Percentiles rank a stretch among this genome's conserved stretches.
These are phyloP conservation scores for Dromococcyx pavoninus DNA, from an alignment of 2,797 vertebrate species.

Conservation along the genomic window DNA sequence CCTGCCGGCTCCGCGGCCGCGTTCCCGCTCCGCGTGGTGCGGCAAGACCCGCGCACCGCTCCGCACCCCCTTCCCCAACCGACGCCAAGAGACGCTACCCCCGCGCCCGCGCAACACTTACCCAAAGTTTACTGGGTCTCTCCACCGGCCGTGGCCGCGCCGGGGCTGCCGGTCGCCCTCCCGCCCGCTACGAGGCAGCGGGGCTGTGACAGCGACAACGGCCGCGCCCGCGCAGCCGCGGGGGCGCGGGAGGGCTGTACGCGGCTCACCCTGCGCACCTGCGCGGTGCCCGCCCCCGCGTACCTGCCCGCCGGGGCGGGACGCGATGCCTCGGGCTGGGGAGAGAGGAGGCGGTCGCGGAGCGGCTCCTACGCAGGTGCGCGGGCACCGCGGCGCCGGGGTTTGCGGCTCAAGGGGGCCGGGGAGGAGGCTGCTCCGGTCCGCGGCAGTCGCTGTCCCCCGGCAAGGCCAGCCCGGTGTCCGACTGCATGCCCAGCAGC, in stretches of 20 bases:
- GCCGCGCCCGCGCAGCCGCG: neutral
- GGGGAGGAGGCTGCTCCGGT: neutral
- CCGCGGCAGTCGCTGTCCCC: neutral
- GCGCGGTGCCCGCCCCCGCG: neutral
- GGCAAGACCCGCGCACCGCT: neutral
- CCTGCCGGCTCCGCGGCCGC: neutral
- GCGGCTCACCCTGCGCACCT: neutral
- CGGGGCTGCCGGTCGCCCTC: neutral
- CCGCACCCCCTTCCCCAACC: neutral
- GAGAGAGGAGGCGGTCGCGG: neutral
- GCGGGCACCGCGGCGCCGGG: neutral
- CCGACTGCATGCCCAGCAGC: neutral
- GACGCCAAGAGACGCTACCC: neutral
- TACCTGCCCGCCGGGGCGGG: neutral
- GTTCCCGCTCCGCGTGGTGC: neutral
- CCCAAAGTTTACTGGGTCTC: neutral
- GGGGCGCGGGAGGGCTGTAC: neutral
- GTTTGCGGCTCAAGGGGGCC: accelerated
- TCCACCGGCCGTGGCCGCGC: neutral
- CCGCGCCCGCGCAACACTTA: neutral
- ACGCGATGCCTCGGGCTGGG: neutral
- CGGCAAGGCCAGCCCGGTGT: neutral
- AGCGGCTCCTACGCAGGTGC: slow-evolving; percentile 9
- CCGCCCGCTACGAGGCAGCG: neutral
- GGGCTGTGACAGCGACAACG: neutral